These are phyloP conservation scores for Drosophila repleta DNA, from an alignment of 1,140 invertebrate species.

Conservation along the genomic window DNA sequence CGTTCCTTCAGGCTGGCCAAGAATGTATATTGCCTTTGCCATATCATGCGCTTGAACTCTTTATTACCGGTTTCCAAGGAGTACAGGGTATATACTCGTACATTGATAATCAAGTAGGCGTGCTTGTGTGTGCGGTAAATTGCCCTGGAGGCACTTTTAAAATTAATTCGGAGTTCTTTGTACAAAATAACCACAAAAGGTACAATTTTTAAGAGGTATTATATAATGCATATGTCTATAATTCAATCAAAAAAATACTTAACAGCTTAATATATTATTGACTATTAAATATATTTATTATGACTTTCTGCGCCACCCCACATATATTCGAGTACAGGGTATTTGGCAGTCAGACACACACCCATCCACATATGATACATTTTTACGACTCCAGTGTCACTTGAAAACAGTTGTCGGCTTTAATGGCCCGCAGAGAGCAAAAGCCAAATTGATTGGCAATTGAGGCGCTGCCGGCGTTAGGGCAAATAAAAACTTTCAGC, in stretches of 20 bases:
- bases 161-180: not conserved
- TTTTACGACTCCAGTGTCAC: slow-evolving; percentile 67
- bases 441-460: slow-evolving; percentile 77
- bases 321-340: not conserved
- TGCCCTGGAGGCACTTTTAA: slow-evolving; percentile 39
- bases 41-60: too few species aligned
- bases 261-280: too few species aligned
- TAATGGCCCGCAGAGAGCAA: slow-evolving; percentile 42
- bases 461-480: slow-evolving; percentile 53
- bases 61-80: not conserved
- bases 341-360: not conserved
- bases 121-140: slow-evolving; percentile 2
- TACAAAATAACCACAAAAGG: too few species aligned
- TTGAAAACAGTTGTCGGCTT: slow-evolving; percentile 60
- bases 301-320: too few species aligned
- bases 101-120: slow-evolving; percentile 58
- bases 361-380: slow-evolving; percentile 20
- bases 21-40: too few species aligned
- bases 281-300: too few species aligned
- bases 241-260: too few species aligned
- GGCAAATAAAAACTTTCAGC: slow-evolving; percentile 18
- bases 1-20: too few species aligned
- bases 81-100: not conserved
- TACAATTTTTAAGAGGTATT: too few species aligned
- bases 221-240: too few species aligned